Evolutionary conservation across 2,888 invertebrate genomes (phyloP), one percentile per base, ranked within the genome.

Genomic region (Laspeyria flexula): DNA sequence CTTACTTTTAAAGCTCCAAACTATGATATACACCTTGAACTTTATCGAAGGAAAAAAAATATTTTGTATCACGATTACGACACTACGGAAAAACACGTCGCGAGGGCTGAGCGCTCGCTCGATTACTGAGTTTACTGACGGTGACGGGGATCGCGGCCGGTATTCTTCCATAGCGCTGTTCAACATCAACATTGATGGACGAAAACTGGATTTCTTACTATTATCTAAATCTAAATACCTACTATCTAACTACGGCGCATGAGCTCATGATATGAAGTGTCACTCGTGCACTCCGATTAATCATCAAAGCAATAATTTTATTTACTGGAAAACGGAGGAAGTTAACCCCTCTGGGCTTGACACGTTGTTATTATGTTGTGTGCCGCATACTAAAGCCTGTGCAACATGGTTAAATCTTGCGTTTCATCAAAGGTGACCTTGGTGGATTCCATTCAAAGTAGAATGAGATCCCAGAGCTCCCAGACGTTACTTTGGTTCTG

Each of bases 31-130:
- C 25, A 25, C 7, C 5, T 25, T 25, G 5, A 25, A 7, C 9
- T 25, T 7, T 4, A 6, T 25, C 7, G 1, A 25, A 25, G 2
- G 7, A 6, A 25, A 25, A 25, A 7, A 25, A 25, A 3, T 18
- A 18, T 18, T 18, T 3, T 25, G 7, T 13, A 13, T 12, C 13
- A 31, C 31, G 6, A 7, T 13, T 6, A 15, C 31, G 13, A 12
- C 25, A 7, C 18, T 3, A 7, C 7, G 7, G 13, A 6, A 29
- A 29, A 65, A 73, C 59, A 66, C 65, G 65, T 66, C 58, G 15
- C 41, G 50, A 53, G 52, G 51, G 58, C 31, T 53, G 55, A 66
- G 65, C 65, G 65, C 42, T 46, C 65, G 71, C 60, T 59, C 39
- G 29, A 25, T 42, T 39, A 70, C 63, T 66, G 56, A 7, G 18